These are phyloP conservation scores for Macrosoma leucophasiata DNA, from an alignment of 2,888 invertebrate species.

Conservation along the genomic window DNA sequence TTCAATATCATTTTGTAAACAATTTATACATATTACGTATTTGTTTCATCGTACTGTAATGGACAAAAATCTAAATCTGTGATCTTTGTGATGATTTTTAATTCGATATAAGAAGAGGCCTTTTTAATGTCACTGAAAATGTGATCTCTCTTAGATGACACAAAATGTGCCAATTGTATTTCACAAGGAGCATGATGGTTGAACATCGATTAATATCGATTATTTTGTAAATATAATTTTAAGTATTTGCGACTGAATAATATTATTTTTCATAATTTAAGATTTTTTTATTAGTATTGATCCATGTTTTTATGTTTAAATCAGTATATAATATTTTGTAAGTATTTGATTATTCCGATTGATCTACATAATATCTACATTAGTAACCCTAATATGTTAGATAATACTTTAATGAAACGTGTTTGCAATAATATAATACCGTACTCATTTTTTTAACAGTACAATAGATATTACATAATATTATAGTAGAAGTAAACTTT, in stretches of 20 bases:
- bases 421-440: background rate
- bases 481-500: conserved; percentile 14
- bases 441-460: conserved; percentile 27
- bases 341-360: too few species aligned
- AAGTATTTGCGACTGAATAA: conserved; percentile 30
- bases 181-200: conserved; percentile 17
- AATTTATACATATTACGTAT: too few species aligned
- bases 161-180: conserved; percentile 24
- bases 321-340: too few species aligned
- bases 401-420: too few species aligned
- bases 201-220: too few species aligned
- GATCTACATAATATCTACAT: too few species aligned
- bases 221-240: conserved; percentile 27
- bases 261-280: conserved; percentile 25
- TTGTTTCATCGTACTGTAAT: too few species aligned
- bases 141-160: conserved; percentile 20
- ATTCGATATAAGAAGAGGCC: too few species aligned
- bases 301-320: conserved; percentile 4
- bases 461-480: conserved; percentile 23
- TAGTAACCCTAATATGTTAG: too few species aligned
- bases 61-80: too few species aligned
- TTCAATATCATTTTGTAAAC: too few species aligned
- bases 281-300: conserved; percentile 7
- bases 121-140: conserved; percentile 11
- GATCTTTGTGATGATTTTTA: too few species aligned